Percentiles rank a stretch among this genome's conserved stretches.
Conservation (phyloP, 2,888 invertebrate genomes). For the Acanthosepion pharaonis region DNA sequence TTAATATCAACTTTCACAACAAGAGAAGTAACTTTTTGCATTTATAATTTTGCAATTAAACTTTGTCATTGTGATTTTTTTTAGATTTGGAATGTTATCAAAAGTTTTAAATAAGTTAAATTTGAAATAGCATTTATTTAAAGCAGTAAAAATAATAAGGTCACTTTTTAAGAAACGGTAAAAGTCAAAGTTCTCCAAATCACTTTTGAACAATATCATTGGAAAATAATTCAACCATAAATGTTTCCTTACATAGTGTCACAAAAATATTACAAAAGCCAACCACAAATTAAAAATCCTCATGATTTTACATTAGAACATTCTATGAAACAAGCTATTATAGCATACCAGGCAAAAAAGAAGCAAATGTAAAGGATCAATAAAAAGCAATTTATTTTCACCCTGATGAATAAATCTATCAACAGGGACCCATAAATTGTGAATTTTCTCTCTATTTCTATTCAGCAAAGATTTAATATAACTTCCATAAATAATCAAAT, state of each 20-base stretch:
- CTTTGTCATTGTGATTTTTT: too few species aligned
- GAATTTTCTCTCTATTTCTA: not conserved
- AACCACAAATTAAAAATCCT: conserved; percentile 15
- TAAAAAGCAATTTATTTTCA: conserved; percentile 8
- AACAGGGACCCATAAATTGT: conserved; percentile 18
- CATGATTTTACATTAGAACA: not conserved
- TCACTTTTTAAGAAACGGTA: not conserved
- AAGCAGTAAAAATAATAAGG: not conserved
- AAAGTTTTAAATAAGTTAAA: not conserved
- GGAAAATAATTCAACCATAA: conserved; percentile 17
- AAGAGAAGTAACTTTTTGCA: too few species aligned
- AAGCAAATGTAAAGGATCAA: not conserved
- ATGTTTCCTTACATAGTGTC: not conserved
- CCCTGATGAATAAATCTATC: conserved; percentile 33
- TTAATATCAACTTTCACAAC: too few species aligned
- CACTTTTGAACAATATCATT: not conserved
- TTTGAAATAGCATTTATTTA: not conserved
- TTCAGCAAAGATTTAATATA: conserved; percentile 1
- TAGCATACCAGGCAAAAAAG: not conserved
- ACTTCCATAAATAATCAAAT: conserved; percentile 33
- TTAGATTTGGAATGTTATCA: too few species aligned
- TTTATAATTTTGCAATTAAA: too few species aligned
- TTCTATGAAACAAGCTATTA: not conserved
- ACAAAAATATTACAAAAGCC: conserved; percentile 33
- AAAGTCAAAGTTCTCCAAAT: not conserved